Evolutionary conservation across 1,140 invertebrate genomes (phyloP), one percentile per base, ranked within the genome.

Genomic region (Musca vetustissima): DNA sequence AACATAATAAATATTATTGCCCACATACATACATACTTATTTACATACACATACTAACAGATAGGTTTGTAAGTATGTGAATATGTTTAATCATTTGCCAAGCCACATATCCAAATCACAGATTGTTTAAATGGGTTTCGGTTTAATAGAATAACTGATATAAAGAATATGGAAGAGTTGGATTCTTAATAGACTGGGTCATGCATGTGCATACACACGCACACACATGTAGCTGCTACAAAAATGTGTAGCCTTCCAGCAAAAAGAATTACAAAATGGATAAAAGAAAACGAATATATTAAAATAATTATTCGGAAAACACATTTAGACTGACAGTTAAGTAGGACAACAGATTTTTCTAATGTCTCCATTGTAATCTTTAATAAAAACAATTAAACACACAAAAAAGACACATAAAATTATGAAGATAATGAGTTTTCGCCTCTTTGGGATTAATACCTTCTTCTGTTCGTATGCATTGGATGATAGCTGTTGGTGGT

Each of bases 301-400:
- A 57, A 57, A 57, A 28, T 57, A 57, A 57, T 57, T 43, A 28
- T 24, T 22, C 53, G 13, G 14, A 57, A 57, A 28, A 57, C 49
- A 50, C n/a, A 50, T 17, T 19, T 4, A 50, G 11, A 28, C 7
- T 43, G 22, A 28, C 19, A 57, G 14, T 55, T 55, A 24, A 28
- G 32, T n/a, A 69, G 52, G 57, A 22, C 25, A 64, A 64, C 67
- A 69, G 28, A 69, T 69, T 69, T 69, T 69, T 64, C 48, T 69
- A 69, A 69, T 69, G 67, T 69, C 67, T 69, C 59, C 67, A 69
- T 69, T 50, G 67, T 32, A 64, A 11, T 28, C 24, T 57, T 57
- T 50, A 19, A 3, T 14, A 57, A 57, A 57, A 57, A 57, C 53
- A 57, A 57, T 57, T 57, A 57, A 57, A 28, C 36, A 43, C 36